These are phyloP conservation scores for Sebastes hopkinsi DNA, from an alignment of 2,797 vertebrate genomes.

Conservation along the genomic window DNA sequence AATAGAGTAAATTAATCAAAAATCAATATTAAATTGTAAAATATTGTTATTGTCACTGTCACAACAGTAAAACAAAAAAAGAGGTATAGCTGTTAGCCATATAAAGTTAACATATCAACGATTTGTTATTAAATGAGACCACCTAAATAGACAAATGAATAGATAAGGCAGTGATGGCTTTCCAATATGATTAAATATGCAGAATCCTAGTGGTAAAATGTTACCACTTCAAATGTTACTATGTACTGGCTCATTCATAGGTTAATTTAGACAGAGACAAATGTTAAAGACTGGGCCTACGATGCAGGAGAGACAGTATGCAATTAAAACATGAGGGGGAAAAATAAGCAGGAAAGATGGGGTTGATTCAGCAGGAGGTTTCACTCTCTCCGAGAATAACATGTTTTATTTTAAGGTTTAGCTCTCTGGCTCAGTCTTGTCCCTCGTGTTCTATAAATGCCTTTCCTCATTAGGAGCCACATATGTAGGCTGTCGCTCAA, in stretches of 20 bases:
- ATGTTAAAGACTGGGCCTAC: background rate
- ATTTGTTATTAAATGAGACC: background rate
- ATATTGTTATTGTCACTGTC: background rate
- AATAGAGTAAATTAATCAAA: background rate
- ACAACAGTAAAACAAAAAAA: background rate
- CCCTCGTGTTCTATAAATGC: slow-evolving; percentile 77
- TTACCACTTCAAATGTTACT: background rate
- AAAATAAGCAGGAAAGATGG: slow-evolving; percentile 25
- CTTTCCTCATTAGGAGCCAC: slow-evolving; percentile 78
- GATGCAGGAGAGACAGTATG: background rate
- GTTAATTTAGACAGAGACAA: background rate
- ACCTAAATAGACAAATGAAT: background rate
- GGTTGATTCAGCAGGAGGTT: slow-evolving; percentile 58
- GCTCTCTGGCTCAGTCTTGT: slow-evolving; percentile 68
- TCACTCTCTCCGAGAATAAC: slow-evolving; percentile 73
- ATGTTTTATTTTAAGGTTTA: slow-evolving; percentile 82
- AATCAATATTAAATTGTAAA: background rate
- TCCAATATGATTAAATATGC: background rate
- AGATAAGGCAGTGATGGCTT: background rate
- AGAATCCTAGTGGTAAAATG: background rate
- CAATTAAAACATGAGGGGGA: slow-evolving; percentile 16
- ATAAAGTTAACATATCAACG: background rate
- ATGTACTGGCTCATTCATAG: slow-evolving; percentile 11
- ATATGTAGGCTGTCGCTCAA: slow-evolving; percentile 80
- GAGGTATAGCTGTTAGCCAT: background rate